Percentiles rank a stretch among this genome's conserved stretches.
phyloP scores from a whole-genome alignment of 2,113 vertebrate genomes.

The Nycticryphes semicollaris region DNA sequence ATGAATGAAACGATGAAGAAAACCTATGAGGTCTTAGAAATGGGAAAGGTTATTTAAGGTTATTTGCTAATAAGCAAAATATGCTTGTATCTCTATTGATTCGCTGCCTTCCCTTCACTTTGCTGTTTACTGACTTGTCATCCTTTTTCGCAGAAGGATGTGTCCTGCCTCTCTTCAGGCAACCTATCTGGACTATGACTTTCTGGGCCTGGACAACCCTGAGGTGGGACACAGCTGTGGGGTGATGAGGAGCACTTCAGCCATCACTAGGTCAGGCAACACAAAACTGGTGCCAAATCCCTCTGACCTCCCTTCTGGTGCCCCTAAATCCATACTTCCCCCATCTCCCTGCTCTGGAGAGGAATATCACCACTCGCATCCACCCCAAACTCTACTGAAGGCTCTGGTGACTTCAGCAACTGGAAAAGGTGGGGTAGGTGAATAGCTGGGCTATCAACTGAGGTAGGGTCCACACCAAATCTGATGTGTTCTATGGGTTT shows the following conservation, averaged over 20 bases:
- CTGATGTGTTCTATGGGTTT: not conserved
- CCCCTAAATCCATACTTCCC: not conserved
- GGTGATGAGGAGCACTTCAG: not conserved
- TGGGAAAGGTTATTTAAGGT: not conserved
- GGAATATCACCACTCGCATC: not conserved
- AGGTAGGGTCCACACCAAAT: not conserved
- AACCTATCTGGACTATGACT: accelerated
- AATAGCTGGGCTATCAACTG: not conserved
- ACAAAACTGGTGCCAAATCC: not conserved
- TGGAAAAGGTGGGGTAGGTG: not conserved
- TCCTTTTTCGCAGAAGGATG: not conserved
- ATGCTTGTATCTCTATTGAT: not conserved
- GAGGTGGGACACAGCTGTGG: not conserved
- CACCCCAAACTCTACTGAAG: not conserved
- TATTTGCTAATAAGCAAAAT: not conserved
- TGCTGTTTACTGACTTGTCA: not conserved
- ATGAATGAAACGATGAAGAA: not conserved
- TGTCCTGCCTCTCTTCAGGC: not conserved
- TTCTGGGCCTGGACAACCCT: not conserved
- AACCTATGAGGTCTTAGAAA: not conserved
- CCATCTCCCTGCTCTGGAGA: not conserved
- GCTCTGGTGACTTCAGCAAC: not conserved
- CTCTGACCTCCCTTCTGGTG: not conserved
- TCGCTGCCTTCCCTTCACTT: not conserved
- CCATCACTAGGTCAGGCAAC: not conserved